phyloP scores from a whole-genome alignment of 2,113 vertebrate species.

The Cinclus cinclus region DNA sequence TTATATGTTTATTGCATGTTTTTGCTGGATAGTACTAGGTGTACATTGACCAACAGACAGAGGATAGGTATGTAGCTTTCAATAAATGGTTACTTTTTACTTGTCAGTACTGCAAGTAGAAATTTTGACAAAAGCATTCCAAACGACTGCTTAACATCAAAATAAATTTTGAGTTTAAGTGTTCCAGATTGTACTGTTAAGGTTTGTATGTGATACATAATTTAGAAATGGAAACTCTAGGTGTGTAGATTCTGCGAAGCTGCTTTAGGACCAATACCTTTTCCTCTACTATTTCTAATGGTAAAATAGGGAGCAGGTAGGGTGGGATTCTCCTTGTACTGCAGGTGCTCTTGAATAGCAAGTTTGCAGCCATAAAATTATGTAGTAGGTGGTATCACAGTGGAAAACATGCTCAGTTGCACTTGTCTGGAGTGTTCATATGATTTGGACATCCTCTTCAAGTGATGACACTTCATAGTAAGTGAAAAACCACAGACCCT shows the following conservation, averaged over 20 bases:
- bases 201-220: not conserved
- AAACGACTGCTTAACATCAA: not conserved
- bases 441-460: not conserved
- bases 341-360: not conserved
- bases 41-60: not conserved
- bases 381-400: too few species aligned
- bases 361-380: not conserved
- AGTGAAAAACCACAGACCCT: not conserved
- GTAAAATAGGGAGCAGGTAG: not conserved
- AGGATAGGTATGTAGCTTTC: not conserved
- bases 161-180: not conserved
- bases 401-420: fast-evolving
- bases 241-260: not conserved
- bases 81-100: not conserved
- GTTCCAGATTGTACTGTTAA: not conserved
- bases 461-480: not conserved
- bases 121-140: not conserved
- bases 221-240: not conserved
- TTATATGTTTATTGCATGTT: not conserved
- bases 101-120: not conserved
- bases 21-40: not conserved
- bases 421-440: not conserved
- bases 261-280: not conserved
- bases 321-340: not conserved
- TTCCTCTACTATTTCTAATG: not conserved